phyloP scores from a whole-genome alignment of 1,140 invertebrate species.

The Drosophila biarmipes region DNA sequence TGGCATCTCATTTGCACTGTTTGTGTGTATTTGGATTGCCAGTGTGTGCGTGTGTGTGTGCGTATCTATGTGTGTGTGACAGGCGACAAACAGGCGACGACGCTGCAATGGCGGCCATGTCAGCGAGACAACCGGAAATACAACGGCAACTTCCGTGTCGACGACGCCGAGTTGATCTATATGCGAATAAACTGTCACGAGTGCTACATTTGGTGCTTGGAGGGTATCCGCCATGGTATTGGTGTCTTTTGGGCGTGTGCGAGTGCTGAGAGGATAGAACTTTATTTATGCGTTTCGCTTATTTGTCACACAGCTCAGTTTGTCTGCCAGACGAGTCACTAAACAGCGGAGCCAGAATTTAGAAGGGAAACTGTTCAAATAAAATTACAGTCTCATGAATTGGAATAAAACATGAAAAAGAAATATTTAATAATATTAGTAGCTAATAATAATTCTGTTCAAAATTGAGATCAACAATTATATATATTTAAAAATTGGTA shows the following conservation, averaged over 20 bases:
- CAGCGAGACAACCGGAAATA: constrained; percentile 71
- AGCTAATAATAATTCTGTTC: too few species aligned
- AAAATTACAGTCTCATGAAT: background rate
- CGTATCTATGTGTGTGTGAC: constrained; percentile 27
- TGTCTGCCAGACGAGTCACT: background rate
- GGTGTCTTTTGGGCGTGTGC: background rate
- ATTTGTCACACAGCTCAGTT: constrained; percentile 38
- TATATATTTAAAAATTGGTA: too few species aligned
- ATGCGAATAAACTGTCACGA: constrained; percentile 40
- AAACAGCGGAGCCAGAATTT: background rate
- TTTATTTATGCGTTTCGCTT: constrained; percentile 51
- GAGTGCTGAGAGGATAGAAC: constrained; percentile 4
- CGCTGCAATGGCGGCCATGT: constrained; percentile 43
- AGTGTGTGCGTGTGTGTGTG: background rate
- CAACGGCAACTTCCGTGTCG: constrained; percentile 70
- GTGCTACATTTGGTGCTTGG: constrained; percentile 8
- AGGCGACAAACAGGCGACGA: constrained; percentile 65
- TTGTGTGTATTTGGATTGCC: constrained; percentile 12
- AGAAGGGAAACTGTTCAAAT: background rate
- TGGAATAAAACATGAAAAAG: too few species aligned
- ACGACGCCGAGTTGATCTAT: constrained; percentile 68
- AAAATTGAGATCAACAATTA: too few species aligned
- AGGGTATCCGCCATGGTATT: constrained; percentile 1
- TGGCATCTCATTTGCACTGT: constrained; percentile 67
- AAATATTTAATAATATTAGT: too few species aligned